These are phyloP conservation scores for Dusona sp. DNA, from an alignment of 2,888 invertebrate genomes.

Conservation along the genomic window DNA sequence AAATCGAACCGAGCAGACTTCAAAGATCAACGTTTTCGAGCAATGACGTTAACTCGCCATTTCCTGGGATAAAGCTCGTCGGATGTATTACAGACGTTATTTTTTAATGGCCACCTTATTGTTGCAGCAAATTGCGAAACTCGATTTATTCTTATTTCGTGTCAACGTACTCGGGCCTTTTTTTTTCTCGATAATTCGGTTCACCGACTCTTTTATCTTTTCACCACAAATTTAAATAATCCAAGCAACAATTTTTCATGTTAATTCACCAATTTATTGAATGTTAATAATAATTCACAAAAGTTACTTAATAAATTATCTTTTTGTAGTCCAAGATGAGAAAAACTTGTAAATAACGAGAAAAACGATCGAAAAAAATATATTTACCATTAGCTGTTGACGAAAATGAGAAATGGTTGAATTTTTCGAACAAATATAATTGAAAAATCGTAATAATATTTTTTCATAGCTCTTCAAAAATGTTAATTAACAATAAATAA, in stretches of 20 bases:
- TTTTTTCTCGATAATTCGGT: background rate
- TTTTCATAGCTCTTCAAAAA: background rate
- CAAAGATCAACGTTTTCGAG: conserved; percentile 7
- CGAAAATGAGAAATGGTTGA: background rate
- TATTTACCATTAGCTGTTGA: background rate
- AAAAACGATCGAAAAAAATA: background rate
- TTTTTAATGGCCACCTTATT: background rate
- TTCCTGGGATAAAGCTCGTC: background rate
- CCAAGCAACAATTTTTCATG: background rate
- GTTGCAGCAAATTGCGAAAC: background rate
- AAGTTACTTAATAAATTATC: background rate
- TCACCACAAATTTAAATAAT: background rate
- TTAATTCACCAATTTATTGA: background rate
- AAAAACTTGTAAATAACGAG: background rate
- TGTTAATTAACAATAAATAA: background rate
- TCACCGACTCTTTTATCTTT: background rate
- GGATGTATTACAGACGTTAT: background rate
- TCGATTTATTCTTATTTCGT: background rate
- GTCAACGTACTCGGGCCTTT: conserved; percentile 7
- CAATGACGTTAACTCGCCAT: conserved; percentile 6
- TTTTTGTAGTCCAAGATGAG: background rate
- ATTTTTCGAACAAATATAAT: background rate
- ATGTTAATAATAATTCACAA: background rate
- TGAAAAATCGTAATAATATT: background rate
- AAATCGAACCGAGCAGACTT: conserved; percentile 25